A percentile compares a stretch with the other conserved stretches of the same genome.
Conservation (phyloP, 2,888 invertebrate genomes). For the Silvanus unidentatus region DNA sequence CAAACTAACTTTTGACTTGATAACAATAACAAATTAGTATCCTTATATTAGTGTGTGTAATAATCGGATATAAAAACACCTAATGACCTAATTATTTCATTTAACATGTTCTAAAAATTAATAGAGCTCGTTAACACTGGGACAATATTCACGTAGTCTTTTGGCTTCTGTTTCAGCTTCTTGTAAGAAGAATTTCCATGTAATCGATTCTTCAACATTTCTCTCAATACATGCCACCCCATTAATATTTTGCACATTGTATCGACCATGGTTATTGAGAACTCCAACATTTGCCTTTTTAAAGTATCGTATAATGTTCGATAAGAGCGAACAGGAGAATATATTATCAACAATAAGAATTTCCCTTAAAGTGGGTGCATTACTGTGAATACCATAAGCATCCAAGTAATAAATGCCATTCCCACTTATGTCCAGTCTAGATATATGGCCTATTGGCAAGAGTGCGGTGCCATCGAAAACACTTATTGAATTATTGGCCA, state of each 20-base stretch:
- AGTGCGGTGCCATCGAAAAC: conserved; percentile 32
- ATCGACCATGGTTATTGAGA: conserved; percentile 27
- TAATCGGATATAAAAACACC: no score
- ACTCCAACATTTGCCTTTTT: conserved; percentile 29
- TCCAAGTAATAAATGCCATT: conserved; percentile 38
- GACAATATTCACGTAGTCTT: conserved; percentile 2
- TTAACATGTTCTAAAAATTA: background rate
- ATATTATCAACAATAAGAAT: conserved; percentile 38
- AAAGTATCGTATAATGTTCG: conserved; percentile 33
- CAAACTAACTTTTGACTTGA: no score
- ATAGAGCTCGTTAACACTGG: no score
- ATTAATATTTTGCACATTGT: conserved; percentile 37
- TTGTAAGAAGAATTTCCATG: conserved; percentile 29
- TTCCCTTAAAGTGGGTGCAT: conserved; percentile 31
- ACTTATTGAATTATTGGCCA: conserved; percentile 34
- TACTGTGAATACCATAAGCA: conserved; percentile 27
- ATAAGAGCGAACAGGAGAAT: conserved; percentile 33
- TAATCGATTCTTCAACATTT: conserved; percentile 19
- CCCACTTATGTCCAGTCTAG: conserved; percentile 36
- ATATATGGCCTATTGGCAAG: conserved; percentile 29
- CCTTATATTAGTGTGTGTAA: no score
- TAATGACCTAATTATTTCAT: no score
- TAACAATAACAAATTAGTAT: no score
- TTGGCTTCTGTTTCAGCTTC: conserved; percentile 24
- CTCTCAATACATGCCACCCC: conserved; percentile 38